Evolutionary conservation across 2,113 vertebrate species (phyloP), one percentile per base, ranked within the genome.

Genomic region (Arenaria interpres): DNA sequence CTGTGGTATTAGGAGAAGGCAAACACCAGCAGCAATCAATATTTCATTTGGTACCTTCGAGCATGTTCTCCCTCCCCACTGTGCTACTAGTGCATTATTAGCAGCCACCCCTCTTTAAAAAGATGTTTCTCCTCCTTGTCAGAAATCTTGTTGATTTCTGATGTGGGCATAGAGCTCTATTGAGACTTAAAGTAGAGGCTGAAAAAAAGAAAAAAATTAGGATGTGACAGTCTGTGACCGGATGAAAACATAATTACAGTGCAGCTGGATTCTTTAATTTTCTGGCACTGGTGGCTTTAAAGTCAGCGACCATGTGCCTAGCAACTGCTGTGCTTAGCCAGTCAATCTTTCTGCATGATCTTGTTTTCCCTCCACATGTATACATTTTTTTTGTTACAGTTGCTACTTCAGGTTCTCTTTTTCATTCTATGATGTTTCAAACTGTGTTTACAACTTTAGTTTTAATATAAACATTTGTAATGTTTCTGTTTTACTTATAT

Each of bases 181-280:
- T 50, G 43, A 79, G 45, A 82, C 71, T 78, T 54, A 45, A 88
- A 79, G 28, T 5, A 59, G 14, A 74, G 39, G 39, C 14, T 63
- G 6, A 69, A 63, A 46, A 35, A 56, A 22, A 8, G 17, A 37
- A 46, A 59, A 57, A 62, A 81, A 41, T 30, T 62, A 56, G 69
- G 30, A 79, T 89, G 48, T 86, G 71, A 39, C 59, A 54, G 32
- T 67, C 57, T 83, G 69, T 85, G 71, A 80, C 53, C 0, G 2
- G 74, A 88, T 74, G 82, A 68, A 94, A 76, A 72, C 17, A 12
- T 33, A 78, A 85, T 72, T 88, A 59, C 45, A 87, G 35, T 1
- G 6, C 77, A 92, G 45, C 64, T 96, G 89, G 73, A 51, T 94
- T 85, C 60, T 66, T 87, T 45, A 53, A 50, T 81, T 95, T 93